phyloP scores from a whole-genome alignment of 1,140 invertebrate species.

The Drosophila biarmipes region DNA sequence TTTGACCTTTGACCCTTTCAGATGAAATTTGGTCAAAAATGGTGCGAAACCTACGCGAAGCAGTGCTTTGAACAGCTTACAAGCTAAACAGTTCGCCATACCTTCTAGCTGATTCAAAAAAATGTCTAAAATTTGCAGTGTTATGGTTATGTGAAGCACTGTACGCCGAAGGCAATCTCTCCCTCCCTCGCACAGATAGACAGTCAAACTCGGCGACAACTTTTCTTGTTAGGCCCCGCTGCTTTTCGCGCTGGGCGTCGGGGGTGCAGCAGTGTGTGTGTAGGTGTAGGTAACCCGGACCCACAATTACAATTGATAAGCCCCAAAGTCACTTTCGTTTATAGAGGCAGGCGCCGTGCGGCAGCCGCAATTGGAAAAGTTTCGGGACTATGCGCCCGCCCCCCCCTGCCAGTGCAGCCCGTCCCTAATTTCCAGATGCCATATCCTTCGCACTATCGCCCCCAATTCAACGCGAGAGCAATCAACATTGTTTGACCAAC shows the following conservation, averaged over 20 bases:
- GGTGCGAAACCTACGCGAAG: too few species aligned
- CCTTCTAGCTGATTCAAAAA: too few species aligned
- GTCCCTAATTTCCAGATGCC: background rate
- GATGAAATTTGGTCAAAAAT: too few species aligned
- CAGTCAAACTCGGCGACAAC: constrained; percentile 45
- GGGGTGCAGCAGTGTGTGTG: background rate
- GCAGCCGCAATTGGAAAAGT: constrained; percentile 66
- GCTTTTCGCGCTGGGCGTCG: constrained; percentile 58
- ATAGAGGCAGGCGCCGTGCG: constrained; percentile 37
- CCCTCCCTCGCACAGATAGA: constrained; percentile 26
- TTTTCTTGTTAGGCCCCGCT: constrained; percentile 72
- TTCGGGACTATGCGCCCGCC: constrained; percentile 41
- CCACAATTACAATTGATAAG: constrained; percentile 80
- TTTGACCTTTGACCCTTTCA: too few species aligned
- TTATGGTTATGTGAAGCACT: constrained; percentile 13
- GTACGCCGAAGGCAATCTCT: constrained; percentile 12
- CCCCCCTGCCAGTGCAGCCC: background rate
- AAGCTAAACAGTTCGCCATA: too few species aligned
- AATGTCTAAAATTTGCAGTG: too few species aligned
- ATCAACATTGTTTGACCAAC: constrained; percentile 54
- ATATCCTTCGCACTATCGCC: constrained; percentile 18
- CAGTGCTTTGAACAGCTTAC: too few species aligned
- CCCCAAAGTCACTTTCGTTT: constrained; percentile 78
- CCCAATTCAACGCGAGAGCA: constrained; percentile 16
- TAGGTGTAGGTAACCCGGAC: constrained; percentile 31